Percentiles rank a stretch among this genome's conserved stretches.
Evolutionary conservation across 1,140 invertebrate genomes (phyloP).

Genomic region (Drosophila santomea): DNA sequence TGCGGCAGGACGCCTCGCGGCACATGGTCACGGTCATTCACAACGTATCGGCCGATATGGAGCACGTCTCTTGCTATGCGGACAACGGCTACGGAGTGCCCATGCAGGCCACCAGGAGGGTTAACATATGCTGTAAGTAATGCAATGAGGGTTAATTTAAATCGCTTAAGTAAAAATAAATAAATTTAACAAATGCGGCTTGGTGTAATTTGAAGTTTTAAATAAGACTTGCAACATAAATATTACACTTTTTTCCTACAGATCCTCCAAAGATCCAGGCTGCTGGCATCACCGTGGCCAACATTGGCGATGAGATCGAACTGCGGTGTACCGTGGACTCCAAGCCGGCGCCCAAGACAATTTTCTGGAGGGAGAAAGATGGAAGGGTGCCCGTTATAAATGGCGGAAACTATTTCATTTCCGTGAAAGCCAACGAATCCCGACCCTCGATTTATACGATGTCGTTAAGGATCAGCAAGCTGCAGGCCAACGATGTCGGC

Average conservation of each 20-base stretch:
- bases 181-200: not conserved
- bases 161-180: too few relatives aligned
- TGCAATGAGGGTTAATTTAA: conserved; percentile 2
- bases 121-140: conserved; percentile 92
- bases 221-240: not conserved
- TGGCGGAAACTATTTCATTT: conserved; percentile 90
- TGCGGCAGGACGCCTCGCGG: conserved; percentile 90
- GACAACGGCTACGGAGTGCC: conserved; percentile 94
- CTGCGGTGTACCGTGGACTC: conserved; percentile 91
- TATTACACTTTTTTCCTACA: conserved; percentile 63
- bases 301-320: conserved; percentile 89
- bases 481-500: conserved; percentile 89
- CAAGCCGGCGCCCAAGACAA: conserved; percentile 90
- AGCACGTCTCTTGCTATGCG: conserved; percentile 92
- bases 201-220: too few relatives aligned
- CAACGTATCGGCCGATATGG: conserved; percentile 92
- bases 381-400: conserved; percentile 90
- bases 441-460: conserved; percentile 88
- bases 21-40: conserved; percentile 93
- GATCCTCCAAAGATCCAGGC: conserved; percentile 91
- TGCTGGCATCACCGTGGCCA: conserved; percentile 90
- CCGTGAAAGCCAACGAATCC: conserved; percentile 81
- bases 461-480: conserved; percentile 89
- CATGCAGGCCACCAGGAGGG: conserved; percentile 91
- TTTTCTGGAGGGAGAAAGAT: conserved; percentile 91